Base-by-base conservation (phyloP, 2,113 vertebrate genomes). In the Condylura cristata region DNA sequence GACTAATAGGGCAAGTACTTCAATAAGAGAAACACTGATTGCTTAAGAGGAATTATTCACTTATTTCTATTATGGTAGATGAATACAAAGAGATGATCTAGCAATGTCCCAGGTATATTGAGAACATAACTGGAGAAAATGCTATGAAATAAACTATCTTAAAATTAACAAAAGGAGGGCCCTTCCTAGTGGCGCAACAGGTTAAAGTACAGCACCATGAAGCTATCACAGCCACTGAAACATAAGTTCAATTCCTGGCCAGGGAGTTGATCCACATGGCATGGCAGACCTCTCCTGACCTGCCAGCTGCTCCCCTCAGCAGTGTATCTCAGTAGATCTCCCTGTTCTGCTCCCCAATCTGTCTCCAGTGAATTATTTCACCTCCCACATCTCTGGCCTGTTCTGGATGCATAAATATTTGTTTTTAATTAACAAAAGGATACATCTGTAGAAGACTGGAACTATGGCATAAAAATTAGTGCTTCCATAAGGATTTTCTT, bases 91-190 rank as follows among this genome's bases (percentile, higher is more conserved):
- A 95, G 30, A 74, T 8, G n/a, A 30, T 22, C 63, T 87, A 44
- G 61, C 28, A 79, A 34, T 71, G 3, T n/a, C 61, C 16, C 87
- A 46, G 18, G 5, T 74, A 26, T 48, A 61, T 18, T 61, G 10
- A 86, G 20, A 90, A 84, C 3, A 26, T 79, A 95, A 86, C 32
- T 76, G 63, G 41, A 83, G 41, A 61, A 3, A 34, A 63, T 56
- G 30, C 20, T 58, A 78, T 34, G 41, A 56, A 72, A 94, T 88
- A 75, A 78, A 60, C 12, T 63, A 1, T 80, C 89, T 93, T 65
- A 78, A 90, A 56, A 82, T 30, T 84, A 90, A 86, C 65, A 75
- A 81, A 89, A 86, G 13, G 94, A 89, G n/a, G n/a, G n/a, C n/a
- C n/a, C n/a, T n/a, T n/a, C n/a, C n/a, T n/a, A n/a, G n/a, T n/a